Base-by-base conservation (phyloP, 1,140 invertebrate genomes). In the Drosophila kanapiae region DNA sequence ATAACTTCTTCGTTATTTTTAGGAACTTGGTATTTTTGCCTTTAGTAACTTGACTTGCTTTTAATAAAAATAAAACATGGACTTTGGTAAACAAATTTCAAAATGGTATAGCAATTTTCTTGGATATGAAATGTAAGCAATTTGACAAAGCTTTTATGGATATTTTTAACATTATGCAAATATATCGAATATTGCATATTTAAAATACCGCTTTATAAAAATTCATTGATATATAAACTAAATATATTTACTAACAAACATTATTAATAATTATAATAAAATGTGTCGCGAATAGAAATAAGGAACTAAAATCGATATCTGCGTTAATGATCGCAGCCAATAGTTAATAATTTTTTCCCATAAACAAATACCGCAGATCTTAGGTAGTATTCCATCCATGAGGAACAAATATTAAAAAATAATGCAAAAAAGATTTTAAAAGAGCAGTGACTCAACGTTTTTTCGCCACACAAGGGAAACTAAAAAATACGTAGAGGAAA, bases 391-490 rank as follows among this genome's bases (percentile, higher is more conserved):
- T 23, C 23, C 0, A 14, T 18, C 16, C 14, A 23, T 6, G 10
- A 63, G 18, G 7, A 0, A 14, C 16, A 23, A 1, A 14, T 11
- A 3, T 18, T 13, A 18, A 6, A 7, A 23, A 14, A 37, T 14
- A 9, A 6, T 9, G 23, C 0, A 54, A 37, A 54, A 23, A 23
- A 23, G 16, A 23, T 37, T 54, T 54, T 13, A 2, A 54, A 37
- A 18, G 33, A 23, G 33, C 16, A 43, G 43, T 59, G 29, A 71
- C 48, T 71, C 53, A 48, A 58, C 43, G 31, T 27, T 71, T 71
- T 27, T 70, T 54, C 10, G 56, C 27, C 37, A 37, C 16, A 59
- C 11, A 13, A 37, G 6, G 31, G 18, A n/a, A 33, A 35, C 38
- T 18, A 37, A 16, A 56, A 69, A 57, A 31, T 10, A 23, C 8